Conservation (phyloP, 1,140 invertebrate genomes). For the Drosophila tani region DNA sequence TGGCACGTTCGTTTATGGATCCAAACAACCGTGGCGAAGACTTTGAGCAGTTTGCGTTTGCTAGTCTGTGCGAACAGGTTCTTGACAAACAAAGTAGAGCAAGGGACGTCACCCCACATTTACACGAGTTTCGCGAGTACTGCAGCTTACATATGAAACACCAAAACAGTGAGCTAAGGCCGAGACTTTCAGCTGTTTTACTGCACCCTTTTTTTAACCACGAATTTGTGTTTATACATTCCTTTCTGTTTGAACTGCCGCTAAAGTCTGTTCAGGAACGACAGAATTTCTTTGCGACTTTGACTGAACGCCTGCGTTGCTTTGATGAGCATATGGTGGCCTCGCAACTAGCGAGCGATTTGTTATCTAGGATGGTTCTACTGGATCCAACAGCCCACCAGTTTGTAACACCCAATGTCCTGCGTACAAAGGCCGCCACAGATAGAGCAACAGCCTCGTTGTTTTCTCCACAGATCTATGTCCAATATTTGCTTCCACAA, state of each 20-base stretch:
- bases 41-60: constrained; percentile 93
- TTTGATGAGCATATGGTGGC: constrained; percentile 92
- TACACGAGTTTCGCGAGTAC: constrained; percentile 89
- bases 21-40: constrained; percentile 42
- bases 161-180: constrained; percentile 86
- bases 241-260: constrained; percentile 92
- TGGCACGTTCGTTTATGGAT: constrained; percentile 88
- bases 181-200: constrained; percentile 88
- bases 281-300: constrained; percentile 90
- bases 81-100: constrained; percentile 86
- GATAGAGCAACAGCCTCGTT: constrained; percentile 82
- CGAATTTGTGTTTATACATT: constrained; percentile 92
- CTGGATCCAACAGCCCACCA: constrained; percentile 91
- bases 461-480: constrained; percentile 89
- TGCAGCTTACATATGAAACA: constrained; percentile 89
- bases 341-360: constrained; percentile 89
- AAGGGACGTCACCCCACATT: constrained; percentile 85
- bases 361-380: constrained; percentile 93
- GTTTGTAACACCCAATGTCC: constrained; percentile 90
- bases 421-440: constrained; percentile 89
- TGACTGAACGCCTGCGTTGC: constrained; percentile 88
- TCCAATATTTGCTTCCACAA: constrained; percentile 89
- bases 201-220: constrained; percentile 92
- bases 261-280: constrained; percentile 91
- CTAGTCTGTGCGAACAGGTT: constrained; percentile 90